A percentile compares a stretch with the other conserved stretches of the same genome.
phyloP scores from a whole-genome alignment of 2,113 vertebrate species.

The Condylura cristata region DNA sequence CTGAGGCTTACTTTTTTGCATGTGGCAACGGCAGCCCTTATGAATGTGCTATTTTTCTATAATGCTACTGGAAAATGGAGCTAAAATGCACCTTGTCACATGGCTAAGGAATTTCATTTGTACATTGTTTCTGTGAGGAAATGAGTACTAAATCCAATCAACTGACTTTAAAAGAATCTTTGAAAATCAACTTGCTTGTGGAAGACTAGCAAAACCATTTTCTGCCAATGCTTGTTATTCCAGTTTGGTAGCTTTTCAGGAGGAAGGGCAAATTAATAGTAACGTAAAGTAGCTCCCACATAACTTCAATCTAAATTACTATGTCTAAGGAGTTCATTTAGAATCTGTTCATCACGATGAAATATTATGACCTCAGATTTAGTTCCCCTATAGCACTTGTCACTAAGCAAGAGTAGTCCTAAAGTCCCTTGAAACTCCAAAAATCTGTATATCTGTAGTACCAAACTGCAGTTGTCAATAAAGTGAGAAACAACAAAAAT shows the following conservation, averaged over 20 bases:
- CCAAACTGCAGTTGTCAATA: neutral
- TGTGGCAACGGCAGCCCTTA: neutral
- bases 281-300: neutral
- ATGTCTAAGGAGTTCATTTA: neutral
- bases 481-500: neutral
- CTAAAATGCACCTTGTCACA: neutral
- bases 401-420: neutral
- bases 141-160: neutral
- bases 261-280: constrained; percentile 28
- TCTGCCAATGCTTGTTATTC: neutral
- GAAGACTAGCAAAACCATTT: neutral
- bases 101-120: neutral
- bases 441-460: neutral
- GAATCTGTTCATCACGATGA: neutral
- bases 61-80: neutral
- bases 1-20: neutral
- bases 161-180: neutral
- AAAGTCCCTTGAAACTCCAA: neutral
- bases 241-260: constrained; percentile 6
- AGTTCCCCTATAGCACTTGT: neutral
- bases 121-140: neutral
- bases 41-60: neutral
- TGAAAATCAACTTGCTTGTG: neutral
- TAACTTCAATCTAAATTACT: neutral
- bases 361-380: neutral